Conservation (phyloP, 2,113 vertebrate genomes). For the Microcebus murinus region DNA sequence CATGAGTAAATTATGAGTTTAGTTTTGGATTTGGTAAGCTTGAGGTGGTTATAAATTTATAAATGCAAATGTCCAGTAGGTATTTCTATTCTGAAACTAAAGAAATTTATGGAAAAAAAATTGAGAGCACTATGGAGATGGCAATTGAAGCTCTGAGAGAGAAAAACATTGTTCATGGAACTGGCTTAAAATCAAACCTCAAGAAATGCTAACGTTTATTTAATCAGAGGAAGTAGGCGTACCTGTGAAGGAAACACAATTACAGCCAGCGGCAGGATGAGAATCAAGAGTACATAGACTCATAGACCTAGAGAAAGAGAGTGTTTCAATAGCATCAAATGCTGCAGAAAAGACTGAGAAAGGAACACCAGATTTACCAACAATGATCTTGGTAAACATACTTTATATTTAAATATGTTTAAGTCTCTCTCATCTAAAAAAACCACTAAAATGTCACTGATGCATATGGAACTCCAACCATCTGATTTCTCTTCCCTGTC, state of each 20-base stretch:
- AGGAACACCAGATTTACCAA: background rate
- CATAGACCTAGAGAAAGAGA: background rate
- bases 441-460: no score
- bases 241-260: background rate
- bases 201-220: background rate
- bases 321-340: background rate
- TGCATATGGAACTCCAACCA: background rate
- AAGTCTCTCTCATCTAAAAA: no score
- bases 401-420: background rate
- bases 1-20: background rate
- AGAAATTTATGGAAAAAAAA: background rate
- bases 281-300: background rate
- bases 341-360: background rate
- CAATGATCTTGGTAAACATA: background rate
- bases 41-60: background rate
- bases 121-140: background rate
- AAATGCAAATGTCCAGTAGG: background rate
- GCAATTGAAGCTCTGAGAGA: background rate
- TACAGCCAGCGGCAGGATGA: background rate
- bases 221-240: background rate
- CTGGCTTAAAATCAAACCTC: background rate
- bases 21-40: background rate
- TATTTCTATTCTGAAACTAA: background rate
- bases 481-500: background rate
- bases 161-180: background rate